Base-by-base conservation (phyloP, 2,797 vertebrate genomes). In the Rhinogobio ventralis region DNA sequence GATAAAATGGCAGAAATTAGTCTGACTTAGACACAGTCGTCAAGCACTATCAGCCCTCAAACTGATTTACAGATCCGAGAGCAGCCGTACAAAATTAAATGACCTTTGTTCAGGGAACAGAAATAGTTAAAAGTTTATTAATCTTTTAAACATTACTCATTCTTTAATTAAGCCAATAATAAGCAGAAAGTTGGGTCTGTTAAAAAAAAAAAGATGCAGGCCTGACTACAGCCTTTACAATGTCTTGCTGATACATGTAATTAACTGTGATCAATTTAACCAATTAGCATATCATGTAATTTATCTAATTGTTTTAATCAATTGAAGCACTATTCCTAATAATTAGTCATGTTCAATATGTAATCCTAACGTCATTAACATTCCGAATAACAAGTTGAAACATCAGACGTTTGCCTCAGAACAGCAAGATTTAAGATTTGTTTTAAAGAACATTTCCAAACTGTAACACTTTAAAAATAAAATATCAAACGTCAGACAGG, bases 401-500 rank as follows among this genome's bases (percentile, higher is more conserved):
- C 51, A 28, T 4, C 25, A 45, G n/a, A 78, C 53, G 51, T 55
- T n/a, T 60, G 71, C 45, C 33, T n/a, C 2, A 62, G 30, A 39
- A 30, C 19, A 53, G 15, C 9, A 10, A 78, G 15, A 36, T 45
- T 73, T 51, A 25, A 51, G 55, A 73, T 19, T 19, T 28, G 46
- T n/a, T 20, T n/a, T n/a, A 8, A 51, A 46, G 9, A 51, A 62
- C 20, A 67, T 74, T 53, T 79, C 11, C 9, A 68, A 45, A 39
- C 39, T 64, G 19, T 76, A 76, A 39, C 10, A 33, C 28, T 11
- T 83, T 67, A 67, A 78, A 79, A 78, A 79, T 83, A 8, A 69
- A 85, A 77, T 85, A 83, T 75, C 81, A 84, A 36, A 42, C 81
- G 45, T 57, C 30, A 78, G 64, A n/a, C 55, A 45, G 23, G 19